These are phyloP conservation scores for Apeira syringaria DNA, from an alignment of 2,888 invertebrate genomes.

Conservation along the genomic window DNA sequence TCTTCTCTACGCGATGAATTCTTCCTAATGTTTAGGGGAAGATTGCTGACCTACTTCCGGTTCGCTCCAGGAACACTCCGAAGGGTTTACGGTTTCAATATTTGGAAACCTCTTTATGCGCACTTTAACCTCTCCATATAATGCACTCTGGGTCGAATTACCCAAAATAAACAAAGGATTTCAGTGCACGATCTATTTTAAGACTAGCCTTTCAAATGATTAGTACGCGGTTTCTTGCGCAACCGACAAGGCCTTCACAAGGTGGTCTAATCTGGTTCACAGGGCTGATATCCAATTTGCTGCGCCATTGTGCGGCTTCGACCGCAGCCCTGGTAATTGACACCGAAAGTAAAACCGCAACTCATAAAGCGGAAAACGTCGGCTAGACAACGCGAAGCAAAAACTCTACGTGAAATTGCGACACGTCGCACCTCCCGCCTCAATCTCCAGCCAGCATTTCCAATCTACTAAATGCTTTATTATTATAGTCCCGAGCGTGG, in stretches of 20 bases:
- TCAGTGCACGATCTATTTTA: slow-evolving; percentile 53
- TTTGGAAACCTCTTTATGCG: slow-evolving; percentile 54
- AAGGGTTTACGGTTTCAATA: slow-evolving; percentile 78
- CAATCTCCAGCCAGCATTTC: slow-evolving; percentile 44
- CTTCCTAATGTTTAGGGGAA: slow-evolving; percentile 54
- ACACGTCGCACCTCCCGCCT: slow-evolving; percentile 52
- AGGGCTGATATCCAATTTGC: slow-evolving; percentile 77
- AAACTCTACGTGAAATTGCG: slow-evolving; percentile 54
- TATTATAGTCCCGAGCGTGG: slow-evolving; percentile 55
- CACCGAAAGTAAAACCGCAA: slow-evolving; percentile 70
- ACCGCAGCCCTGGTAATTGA: slow-evolving; percentile 74
- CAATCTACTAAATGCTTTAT: slow-evolving; percentile 69
- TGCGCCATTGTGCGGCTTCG: slow-evolving; percentile 66
- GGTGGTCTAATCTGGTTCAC: slow-evolving; percentile 69
- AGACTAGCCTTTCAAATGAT: slow-evolving; percentile 41
- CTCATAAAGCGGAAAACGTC: slow-evolving; percentile 61
- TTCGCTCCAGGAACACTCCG: slow-evolving; percentile 60
- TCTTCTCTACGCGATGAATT: slow-evolving; percentile 47
- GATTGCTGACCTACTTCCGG: slow-evolving; percentile 68
- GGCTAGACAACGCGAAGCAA: slow-evolving; percentile 51
- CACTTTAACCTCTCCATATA: slow-evolving; percentile 44
- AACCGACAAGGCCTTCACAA: slow-evolving; percentile 66
- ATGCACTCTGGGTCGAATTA: slow-evolving; percentile 43
- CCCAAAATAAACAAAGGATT: slow-evolving; percentile 37
- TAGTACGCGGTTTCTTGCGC: slow-evolving; percentile 50